Evolutionary conservation across 35 echinoderm and acorn worm species (phyloP), one percentile per base, ranked within the genome.

Genomic region (Eucidaris tribuloides): DNA sequence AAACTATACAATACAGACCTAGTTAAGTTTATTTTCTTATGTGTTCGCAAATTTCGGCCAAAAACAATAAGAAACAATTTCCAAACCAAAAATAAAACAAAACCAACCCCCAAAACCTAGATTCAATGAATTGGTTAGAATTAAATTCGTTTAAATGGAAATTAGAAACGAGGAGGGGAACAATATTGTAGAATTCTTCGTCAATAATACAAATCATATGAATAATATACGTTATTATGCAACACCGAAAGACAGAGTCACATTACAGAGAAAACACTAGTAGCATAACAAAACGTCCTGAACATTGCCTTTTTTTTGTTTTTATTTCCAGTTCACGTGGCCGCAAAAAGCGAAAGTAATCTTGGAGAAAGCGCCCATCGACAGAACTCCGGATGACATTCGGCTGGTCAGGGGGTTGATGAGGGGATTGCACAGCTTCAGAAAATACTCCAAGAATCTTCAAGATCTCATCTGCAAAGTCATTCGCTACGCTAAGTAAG

Each of bases 361-460:
- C 13, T 24, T 99, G 6, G 66, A 86, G 68, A 99, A 99, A 62
- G 39, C 59, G 22, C 86, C 96, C 0, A 61, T 81, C 28, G 91
- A 99, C 0, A 77, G 96, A 29, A 93, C 90, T 0, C 17, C 58
- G 2, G 82, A 72, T 5, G 96, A 99, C 38, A 83, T 99, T 17
- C 45, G 79, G 0, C 54, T 72, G 24, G 77, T 99, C 7, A 49
- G 86, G 20, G 60, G 80, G 3, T 44, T 99, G 48, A 99, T 99
- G 96, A 20, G 96, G 41, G 96, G 96, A 6, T 57, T 93, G 27
- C 81, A 99, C 42, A 99, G 96, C 61, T 99, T 99, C 14, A 63
- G 96, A 32, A 99, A 99, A 84, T 99, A 99, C 71, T 83, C 86
- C 29, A 72, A 55, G 45, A 54, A 45, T 27, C 80, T 87, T 18